These are phyloP conservation scores for Cephus pulcher DNA, from an alignment of 2,888 invertebrate species.

Conservation along the genomic window DNA sequence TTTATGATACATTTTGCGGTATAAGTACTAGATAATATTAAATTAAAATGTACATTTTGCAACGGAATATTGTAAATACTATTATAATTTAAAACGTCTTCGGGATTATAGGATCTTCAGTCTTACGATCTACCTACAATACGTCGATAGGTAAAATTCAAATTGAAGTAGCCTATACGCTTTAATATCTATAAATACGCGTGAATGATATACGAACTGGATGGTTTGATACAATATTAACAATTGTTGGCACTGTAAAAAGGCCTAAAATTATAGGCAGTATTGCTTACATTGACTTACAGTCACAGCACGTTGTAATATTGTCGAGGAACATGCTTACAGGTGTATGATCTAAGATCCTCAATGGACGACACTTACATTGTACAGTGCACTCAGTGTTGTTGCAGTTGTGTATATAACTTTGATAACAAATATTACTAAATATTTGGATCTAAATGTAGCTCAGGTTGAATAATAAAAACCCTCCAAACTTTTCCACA, in stretches of 20 bases:
- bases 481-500: constrained; percentile 74
- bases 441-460: constrained; percentile 40
- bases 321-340: not conserved
- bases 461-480: constrained; percentile 65
- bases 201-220: not conserved
- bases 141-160: not conserved
- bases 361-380: not conserved
- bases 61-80: not conserved
- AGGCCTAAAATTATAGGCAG: not conserved
- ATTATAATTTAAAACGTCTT: not conserved
- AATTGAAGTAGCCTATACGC: not conserved
- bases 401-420: not conserved
- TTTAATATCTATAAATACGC: not conserved
- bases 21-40: not conserved
- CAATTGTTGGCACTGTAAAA: not conserved
- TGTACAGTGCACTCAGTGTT: not conserved
- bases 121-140: not conserved
- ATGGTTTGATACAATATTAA: not conserved
- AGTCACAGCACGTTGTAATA: not conserved
- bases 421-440: not conserved
- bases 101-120: not conserved
- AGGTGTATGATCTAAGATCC: not conserved
- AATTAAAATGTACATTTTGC: not conserved
- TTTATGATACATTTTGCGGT: not conserved
- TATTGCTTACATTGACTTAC: not conserved